These are phyloP conservation scores for Phrixothrix hirtus DNA, from an alignment of 2,888 invertebrate species.

Conservation along the genomic window DNA sequence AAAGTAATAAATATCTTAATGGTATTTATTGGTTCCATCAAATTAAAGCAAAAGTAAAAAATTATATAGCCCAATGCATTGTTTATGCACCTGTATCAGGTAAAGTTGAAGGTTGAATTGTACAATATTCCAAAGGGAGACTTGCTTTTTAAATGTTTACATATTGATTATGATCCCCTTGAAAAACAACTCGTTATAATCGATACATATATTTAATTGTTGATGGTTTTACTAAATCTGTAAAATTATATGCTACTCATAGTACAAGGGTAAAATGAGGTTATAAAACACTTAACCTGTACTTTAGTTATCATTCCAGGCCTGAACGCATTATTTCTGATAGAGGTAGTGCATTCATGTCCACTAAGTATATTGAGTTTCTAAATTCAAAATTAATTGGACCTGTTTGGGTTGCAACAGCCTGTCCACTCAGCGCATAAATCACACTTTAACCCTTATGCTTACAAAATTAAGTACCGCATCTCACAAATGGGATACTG, in stretches of 20 bases:
- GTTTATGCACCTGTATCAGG: constrained; percentile 32
- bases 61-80: constrained; percentile 43
- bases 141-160: constrained; percentile 38
- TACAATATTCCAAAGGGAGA: constrained; percentile 39
- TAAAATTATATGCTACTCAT: constrained; percentile 35
- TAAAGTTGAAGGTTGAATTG: constrained; percentile 38
- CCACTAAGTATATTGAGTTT: constrained; percentile 35
- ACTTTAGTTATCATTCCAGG: constrained; percentile 34
- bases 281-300: constrained; percentile 31
- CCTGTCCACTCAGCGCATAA: constrained; percentile 36
- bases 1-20: too few relatives aligned
- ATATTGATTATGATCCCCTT: constrained; percentile 44
- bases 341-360: constrained; percentile 41
- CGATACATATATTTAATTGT: constrained; percentile 39
- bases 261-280: constrained; percentile 30
- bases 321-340: constrained; percentile 36
- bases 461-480: constrained; percentile 33
- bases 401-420: constrained; percentile 38
- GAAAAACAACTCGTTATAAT: constrained; percentile 19
- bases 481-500: constrained; percentile 34
- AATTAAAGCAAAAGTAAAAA: constrained; percentile 36
- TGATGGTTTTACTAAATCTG: constrained; percentile 42
- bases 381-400: constrained; percentile 30
- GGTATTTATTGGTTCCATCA: constrained; percentile 39
- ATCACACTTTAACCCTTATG: constrained; percentile 23